phyloP scores from a whole-genome alignment of 2,888 invertebrate species.

The Bhutanitis thaidina region DNA sequence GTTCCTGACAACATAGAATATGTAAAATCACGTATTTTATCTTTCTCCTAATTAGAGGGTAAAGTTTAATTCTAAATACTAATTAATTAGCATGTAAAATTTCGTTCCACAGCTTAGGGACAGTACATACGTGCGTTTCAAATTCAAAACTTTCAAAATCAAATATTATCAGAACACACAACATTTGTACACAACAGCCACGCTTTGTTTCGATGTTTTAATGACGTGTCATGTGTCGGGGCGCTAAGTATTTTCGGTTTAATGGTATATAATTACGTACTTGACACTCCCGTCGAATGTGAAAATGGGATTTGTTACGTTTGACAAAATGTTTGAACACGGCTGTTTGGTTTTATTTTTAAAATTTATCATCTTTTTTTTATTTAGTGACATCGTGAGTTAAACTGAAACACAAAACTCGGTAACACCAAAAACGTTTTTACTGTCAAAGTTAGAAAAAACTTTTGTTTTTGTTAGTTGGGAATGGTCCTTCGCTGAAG shows the following conservation, averaged over 20 bases:
- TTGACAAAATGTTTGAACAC: too few species aligned
- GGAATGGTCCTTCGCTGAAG: too few species aligned
- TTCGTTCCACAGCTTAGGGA: background rate
- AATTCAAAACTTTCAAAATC: background rate
- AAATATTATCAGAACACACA: background rate
- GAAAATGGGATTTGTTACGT: too few species aligned
- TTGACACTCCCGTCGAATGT: background rate
- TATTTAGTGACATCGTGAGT: too few species aligned
- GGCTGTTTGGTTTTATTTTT: too few species aligned
- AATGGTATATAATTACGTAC: background rate
- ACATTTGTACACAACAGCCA: background rate
- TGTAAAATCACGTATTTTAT: background rate
- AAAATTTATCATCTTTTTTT: too few species aligned
- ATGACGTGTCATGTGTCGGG: background rate
- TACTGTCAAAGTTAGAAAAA: too few species aligned
- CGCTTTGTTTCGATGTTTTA: background rate
- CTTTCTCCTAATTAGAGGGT: conserved; percentile 2
- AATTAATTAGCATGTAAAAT: conserved; percentile 3
- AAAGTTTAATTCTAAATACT: conserved; percentile 3
- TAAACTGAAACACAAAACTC: too few species aligned
- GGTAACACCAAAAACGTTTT: too few species aligned
- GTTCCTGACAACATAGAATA: too few species aligned
- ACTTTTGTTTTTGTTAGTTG: too few species aligned
- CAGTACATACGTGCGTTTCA: background rate
- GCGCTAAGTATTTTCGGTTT: background rate